Percentiles rank a stretch among this genome's conserved stretches.
These are phyloP conservation scores for Brachionus rubens DNA, from an alignment of 1,140 invertebrate species.

Conservation along the genomic window DNA sequence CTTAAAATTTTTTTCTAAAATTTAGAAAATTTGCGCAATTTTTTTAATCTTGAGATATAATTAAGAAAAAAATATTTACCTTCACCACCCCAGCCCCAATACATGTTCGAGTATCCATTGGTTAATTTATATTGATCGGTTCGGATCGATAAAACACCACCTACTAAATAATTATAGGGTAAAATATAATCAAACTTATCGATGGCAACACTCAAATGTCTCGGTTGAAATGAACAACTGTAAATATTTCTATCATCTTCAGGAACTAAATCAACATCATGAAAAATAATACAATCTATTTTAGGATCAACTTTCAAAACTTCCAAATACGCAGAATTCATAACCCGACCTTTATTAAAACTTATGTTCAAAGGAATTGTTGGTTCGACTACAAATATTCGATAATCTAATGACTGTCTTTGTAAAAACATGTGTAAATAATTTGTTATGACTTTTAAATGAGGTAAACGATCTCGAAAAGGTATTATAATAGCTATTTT, in stretches of 20 bases:
- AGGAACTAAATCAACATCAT: constrained; percentile 49
- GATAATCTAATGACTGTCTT: constrained; percentile 54
- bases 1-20: background rate
- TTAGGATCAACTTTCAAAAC: constrained; percentile 16
- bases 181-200: constrained; percentile 46
- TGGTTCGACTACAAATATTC: constrained; percentile 56
- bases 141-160: constrained; percentile 28
- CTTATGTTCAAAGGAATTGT: background rate
- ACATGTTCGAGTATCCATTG: constrained; percentile 75
- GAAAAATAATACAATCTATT: constrained; percentile 49
- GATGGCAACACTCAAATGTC: constrained; percentile 47
- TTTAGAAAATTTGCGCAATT: too few relatives aligned
- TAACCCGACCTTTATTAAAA: constrained; percentile 37
- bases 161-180: constrained; percentile 39
- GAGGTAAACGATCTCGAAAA: constrained; percentile 58
- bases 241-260: constrained; percentile 48
- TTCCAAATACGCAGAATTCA: constrained; percentile 44
- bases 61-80: background rate
- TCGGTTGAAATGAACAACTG: constrained; percentile 43
- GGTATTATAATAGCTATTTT: constrained; percentile 56
- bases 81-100: constrained; percentile 69
- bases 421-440: constrained; percentile 55
- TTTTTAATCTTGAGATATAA: background rate
- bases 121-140: background rate
- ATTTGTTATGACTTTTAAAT: constrained; percentile 53